Evolutionary conservation across 1,140 invertebrate species (phyloP).

Genomic region (Diorhabda sublineata): DNA sequence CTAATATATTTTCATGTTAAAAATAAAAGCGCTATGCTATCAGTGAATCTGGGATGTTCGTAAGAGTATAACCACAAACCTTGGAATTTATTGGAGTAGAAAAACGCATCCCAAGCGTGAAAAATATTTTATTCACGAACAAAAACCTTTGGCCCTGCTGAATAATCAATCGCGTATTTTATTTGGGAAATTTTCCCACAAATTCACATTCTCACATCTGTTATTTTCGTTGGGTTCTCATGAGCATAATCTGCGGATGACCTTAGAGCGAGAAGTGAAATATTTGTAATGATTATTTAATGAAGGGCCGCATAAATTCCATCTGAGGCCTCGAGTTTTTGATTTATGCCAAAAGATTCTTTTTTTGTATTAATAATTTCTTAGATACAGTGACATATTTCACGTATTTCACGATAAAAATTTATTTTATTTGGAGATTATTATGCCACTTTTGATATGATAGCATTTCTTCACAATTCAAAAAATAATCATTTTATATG

Average conservation of each 20-base stretch:
- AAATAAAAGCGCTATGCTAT: too few relatives aligned
- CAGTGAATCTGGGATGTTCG: too few relatives aligned
- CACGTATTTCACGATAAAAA: too few relatives aligned
- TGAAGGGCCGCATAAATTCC: not conserved
- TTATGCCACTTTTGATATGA: too few relatives aligned
- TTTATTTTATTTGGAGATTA: too few relatives aligned
- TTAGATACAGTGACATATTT: too few relatives aligned
- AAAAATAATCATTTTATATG: too few relatives aligned
- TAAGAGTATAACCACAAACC: not conserved
- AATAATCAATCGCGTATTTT: conserved; percentile 3
- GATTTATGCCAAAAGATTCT: too few relatives aligned
- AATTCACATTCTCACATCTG: conserved; percentile 1
- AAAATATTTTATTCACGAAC: conserved; percentile 3
- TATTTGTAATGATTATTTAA: conserved; percentile 1
- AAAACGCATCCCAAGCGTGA: not conserved
- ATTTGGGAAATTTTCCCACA: not conserved
- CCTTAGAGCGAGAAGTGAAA: not conserved
- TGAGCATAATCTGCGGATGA: not conserved
- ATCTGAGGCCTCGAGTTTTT: not conserved
- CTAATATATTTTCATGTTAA: too few relatives aligned
- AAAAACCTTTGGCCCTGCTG: not conserved
- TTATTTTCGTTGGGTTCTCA: not conserved
- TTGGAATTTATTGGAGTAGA: not conserved
- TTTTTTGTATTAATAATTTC: too few relatives aligned
- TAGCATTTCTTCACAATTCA: too few relatives aligned